A percentile compares a stretch with the other conserved stretches of the same genome.
Evolutionary conservation across 1,140 invertebrate species (phyloP).

Genomic region (Neuroterus valhalla): DNA sequence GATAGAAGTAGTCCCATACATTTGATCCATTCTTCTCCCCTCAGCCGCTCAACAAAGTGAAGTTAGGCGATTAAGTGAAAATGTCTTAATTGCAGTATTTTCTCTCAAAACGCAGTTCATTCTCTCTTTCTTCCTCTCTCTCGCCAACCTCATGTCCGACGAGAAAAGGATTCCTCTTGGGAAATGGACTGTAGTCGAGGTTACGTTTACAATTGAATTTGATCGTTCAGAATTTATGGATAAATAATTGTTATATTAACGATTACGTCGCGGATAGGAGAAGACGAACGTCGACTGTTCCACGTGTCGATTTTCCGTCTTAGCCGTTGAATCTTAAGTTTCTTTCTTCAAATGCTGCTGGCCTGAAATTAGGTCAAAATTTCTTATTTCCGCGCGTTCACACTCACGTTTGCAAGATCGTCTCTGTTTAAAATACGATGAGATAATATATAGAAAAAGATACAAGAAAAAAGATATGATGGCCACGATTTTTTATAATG

Average conservation of each 20-base stretch:
- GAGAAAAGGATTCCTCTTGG: conserved; percentile 35
- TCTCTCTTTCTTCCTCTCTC: neutral
- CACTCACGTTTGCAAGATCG: conserved; percentile 40
- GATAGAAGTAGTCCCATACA: too few relatives aligned
- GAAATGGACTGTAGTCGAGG: conserved; percentile 66
- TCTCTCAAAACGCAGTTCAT: neutral
- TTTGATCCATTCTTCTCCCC: too few relatives aligned
- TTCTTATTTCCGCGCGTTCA: neutral
- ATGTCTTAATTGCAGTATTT: too few relatives aligned
- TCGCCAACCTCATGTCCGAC: conserved; percentile 26
- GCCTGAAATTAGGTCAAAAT: neutral
- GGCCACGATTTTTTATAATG: conserved; percentile 64
- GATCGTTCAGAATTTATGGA: conserved; percentile 76
- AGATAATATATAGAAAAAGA: conserved; percentile 63
- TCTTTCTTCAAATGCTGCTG: neutral
- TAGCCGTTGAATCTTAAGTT: conserved; percentile 41
- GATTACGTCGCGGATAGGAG: conserved; percentile 63
- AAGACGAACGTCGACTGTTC: conserved; percentile 58
- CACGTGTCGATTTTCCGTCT: conserved; percentile 36
- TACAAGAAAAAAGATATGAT: conserved; percentile 55
- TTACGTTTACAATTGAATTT: conserved; percentile 75
- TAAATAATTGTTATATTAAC: conserved; percentile 73
- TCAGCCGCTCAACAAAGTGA: too few relatives aligned
- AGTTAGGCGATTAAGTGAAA: too few relatives aligned
- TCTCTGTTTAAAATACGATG: conserved; percentile 62